A percentile compares a stretch with the other conserved stretches of the same genome.
Conservation (phyloP, 2,888 invertebrate genomes). For the Chymomyza procnemis region DNA sequence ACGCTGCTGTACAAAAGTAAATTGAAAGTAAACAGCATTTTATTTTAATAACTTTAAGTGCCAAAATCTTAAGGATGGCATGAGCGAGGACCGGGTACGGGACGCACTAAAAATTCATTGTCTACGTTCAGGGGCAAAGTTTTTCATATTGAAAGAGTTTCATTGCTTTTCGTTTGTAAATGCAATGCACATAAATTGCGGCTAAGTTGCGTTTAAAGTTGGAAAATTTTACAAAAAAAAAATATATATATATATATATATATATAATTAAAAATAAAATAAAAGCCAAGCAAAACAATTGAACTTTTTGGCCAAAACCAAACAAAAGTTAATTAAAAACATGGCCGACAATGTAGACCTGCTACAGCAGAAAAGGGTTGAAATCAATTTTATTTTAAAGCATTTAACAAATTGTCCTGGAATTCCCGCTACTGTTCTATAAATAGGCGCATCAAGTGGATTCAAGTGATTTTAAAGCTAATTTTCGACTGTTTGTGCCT, state of each 20-base stretch:
- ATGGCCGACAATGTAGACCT: slow-evolving; percentile 16
- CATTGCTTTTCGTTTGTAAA: background rate
- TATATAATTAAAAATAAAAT: no score
- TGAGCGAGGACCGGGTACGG: background rate
- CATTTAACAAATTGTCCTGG: background rate
- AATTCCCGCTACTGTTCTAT: background rate
- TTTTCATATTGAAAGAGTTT: background rate
- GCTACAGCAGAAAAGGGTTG: slow-evolving; percentile 7
- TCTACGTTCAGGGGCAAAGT: slow-evolving; percentile 21
- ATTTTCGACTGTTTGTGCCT: background rate
- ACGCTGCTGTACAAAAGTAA: slow-evolving; percentile 32
- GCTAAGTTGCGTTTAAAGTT: slow-evolving; percentile 15
- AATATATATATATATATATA: no score
- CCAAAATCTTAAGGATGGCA: background rate
- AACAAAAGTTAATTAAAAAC: slow-evolving; percentile 70
- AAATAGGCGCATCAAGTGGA: background rate
- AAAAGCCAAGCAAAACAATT: slow-evolving; percentile 35
- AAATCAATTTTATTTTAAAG: slow-evolving; percentile 4
- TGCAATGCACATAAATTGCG: background rate
- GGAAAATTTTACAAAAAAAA: slow-evolving; percentile 17
- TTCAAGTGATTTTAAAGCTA: background rate
- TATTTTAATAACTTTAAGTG: slow-evolving; percentile 46
- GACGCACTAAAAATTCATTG: slow-evolving; percentile 29
- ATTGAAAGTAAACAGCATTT: slow-evolving; percentile 69
- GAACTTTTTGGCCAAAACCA: slow-evolving; percentile 33